Conservation (phyloP, 2,888 invertebrate species). For the Lithophane leautieri region DNA sequence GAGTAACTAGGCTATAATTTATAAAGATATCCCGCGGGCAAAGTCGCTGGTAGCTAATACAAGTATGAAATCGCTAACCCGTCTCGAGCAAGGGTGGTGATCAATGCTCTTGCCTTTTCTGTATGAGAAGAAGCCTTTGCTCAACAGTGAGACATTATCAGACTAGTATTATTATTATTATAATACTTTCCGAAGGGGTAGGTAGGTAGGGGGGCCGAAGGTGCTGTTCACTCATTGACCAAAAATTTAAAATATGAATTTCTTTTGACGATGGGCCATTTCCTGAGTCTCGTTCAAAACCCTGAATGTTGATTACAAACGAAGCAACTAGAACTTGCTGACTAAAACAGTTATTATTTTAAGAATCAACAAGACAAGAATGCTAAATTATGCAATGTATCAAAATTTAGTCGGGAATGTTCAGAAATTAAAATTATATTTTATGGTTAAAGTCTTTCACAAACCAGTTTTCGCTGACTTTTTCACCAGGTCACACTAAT, state of each 20-base stretch:
- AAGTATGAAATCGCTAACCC: neutral
- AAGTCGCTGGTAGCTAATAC: too few relatives aligned
- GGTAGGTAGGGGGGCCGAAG: too few relatives aligned
- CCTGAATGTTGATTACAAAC: neutral
- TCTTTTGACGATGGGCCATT: neutral
- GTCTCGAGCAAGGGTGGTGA: neutral
- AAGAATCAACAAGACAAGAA: neutral
- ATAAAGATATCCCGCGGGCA: too few relatives aligned
- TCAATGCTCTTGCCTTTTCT: neutral
- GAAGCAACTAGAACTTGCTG: neutral
- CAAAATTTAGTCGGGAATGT: conserved; percentile 9
- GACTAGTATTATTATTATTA: neutral
- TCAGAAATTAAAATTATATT: conserved; percentile 25
- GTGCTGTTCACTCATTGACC: neutral
- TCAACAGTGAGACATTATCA: neutral
- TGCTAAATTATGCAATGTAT: conserved; percentile 11
- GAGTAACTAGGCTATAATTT: too few relatives aligned
- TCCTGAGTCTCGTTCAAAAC: neutral
- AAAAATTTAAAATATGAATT: neutral
- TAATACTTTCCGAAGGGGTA: neutral
- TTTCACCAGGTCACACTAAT: conserved; percentile 14
- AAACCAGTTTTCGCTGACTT: conserved; percentile 36
- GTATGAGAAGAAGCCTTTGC: neutral
- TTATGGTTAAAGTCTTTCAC: conserved; percentile 25
- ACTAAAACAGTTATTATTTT: neutral